These are phyloP conservation scores for Crypturellus undulatus DNA, from an alignment of 2,113 vertebrate species.

Conservation along the genomic window DNA sequence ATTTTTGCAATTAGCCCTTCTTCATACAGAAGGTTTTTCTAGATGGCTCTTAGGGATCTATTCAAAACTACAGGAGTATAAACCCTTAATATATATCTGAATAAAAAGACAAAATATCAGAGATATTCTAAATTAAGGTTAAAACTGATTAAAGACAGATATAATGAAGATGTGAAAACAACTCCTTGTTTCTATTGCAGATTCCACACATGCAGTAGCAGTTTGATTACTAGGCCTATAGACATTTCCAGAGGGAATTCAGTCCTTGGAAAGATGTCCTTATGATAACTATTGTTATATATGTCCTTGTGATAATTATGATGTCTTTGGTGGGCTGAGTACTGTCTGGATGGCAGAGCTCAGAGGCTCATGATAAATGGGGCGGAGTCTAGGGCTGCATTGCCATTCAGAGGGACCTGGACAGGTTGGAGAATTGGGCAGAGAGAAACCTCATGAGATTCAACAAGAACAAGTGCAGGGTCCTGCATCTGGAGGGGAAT, in stretches of 20 bases:
- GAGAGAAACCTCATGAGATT: too few relatives aligned
- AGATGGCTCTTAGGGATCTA: background rate
- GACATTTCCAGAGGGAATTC: background rate
- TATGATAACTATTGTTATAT: background rate
- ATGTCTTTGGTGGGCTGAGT: too few relatives aligned
- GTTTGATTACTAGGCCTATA: background rate
- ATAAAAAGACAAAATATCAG: background rate
- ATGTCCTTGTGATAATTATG: background rate
- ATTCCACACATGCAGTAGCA: background rate
- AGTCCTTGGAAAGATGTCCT: background rate
- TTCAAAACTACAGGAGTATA: rapidly evolving
- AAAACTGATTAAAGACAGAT: background rate
- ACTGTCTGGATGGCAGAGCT: too few relatives aligned
- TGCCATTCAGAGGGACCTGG: too few relatives aligned
- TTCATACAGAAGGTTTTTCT: background rate
- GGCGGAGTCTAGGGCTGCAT: too few relatives aligned
- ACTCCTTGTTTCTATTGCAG: background rate
- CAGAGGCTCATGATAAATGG: too few relatives aligned
- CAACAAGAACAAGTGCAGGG: too few relatives aligned
- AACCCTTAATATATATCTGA: background rate
- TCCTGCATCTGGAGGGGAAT: too few relatives aligned
- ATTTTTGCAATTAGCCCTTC: background rate
- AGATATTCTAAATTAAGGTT: background rate
- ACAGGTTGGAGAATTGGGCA: too few relatives aligned
- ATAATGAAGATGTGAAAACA: background rate